A percentile compares a stretch with the other conserved stretches of the same genome.
phyloP scores from a whole-genome alignment of 1,140 invertebrate genomes.

The Tetragonula clypearis region DNA sequence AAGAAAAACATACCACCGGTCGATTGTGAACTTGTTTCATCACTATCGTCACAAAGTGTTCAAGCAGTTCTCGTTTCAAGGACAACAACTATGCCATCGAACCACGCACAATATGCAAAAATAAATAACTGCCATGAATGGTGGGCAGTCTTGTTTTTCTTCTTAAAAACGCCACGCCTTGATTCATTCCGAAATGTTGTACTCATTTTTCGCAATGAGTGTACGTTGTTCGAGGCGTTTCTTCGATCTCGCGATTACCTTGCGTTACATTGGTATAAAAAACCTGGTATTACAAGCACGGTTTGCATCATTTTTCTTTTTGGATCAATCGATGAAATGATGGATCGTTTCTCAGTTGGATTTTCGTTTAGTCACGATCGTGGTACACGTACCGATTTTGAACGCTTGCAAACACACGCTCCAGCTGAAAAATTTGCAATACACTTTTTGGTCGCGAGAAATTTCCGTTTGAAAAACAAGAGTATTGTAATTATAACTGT shows the following conservation, averaged over 20 bases:
- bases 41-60: not conserved
- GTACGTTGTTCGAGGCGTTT: slow-evolving; percentile 20
- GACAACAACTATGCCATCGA: not conserved
- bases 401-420: no score
- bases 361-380: not conserved
- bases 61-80: not conserved
- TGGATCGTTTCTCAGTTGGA: not conserved
- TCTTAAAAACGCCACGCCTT: not conserved
- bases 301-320: not conserved
- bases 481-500: no score
- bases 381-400: not conserved
- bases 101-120: not conserved
- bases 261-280: not conserved
- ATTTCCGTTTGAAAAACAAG: no score
- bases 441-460: no score
- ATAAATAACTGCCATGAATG: not conserved
- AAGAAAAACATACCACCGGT: no score
- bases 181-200: slow-evolving; percentile 9
- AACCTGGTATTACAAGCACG: not conserved
- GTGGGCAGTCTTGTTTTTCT: not conserved
- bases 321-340: not conserved
- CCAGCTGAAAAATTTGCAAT: no score
- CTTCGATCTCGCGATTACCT: not conserved
- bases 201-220: not conserved
- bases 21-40: not conserved